Evolutionary conservation across 1,140 invertebrate species (phyloP).

Genomic region (Periplaneta americana): DNA sequence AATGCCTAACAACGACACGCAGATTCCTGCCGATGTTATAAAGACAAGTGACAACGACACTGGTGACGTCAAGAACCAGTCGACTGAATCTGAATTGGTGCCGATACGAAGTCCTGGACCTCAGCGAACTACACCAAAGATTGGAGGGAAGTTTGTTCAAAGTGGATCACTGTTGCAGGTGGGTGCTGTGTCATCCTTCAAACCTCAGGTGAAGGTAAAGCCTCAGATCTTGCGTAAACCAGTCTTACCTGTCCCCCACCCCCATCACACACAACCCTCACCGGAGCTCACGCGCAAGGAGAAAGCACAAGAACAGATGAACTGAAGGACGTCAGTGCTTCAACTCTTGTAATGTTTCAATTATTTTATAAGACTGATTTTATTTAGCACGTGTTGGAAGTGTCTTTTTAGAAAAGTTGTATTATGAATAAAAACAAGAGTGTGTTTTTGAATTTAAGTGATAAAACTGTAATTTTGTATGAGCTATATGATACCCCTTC

Average conservation of each 20-base stretch:
- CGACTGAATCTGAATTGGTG: constrained; percentile 22
- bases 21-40: constrained; percentile 9
- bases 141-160: constrained; percentile 45
- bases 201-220: constrained; percentile 66
- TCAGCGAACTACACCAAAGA: constrained; percentile 46
- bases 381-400: background rate
- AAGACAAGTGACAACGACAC: constrained; percentile 22
- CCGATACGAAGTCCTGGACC: constrained; percentile 41
- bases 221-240: constrained; percentile 68
- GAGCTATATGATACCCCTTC: background rate
- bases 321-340: background rate
- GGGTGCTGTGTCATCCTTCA: constrained; percentile 50
- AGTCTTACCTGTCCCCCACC: constrained; percentile 36
- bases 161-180: constrained; percentile 22
- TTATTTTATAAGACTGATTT: constrained; percentile 10
- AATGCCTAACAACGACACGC: background rate
- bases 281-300: constrained; percentile 7
- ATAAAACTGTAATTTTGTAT: background rate
- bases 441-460: background rate
- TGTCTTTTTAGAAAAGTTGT: background rate
- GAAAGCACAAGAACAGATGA: constrained; percentile 9
- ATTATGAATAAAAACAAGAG: background rate
- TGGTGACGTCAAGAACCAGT: constrained; percentile 24
- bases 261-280: constrained; percentile 8
- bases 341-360: background rate